Evolutionary conservation across 2,797 vertebrate genomes (phyloP), one percentile per base, ranked within the genome.

Genomic region (Alectoris magna): DNA sequence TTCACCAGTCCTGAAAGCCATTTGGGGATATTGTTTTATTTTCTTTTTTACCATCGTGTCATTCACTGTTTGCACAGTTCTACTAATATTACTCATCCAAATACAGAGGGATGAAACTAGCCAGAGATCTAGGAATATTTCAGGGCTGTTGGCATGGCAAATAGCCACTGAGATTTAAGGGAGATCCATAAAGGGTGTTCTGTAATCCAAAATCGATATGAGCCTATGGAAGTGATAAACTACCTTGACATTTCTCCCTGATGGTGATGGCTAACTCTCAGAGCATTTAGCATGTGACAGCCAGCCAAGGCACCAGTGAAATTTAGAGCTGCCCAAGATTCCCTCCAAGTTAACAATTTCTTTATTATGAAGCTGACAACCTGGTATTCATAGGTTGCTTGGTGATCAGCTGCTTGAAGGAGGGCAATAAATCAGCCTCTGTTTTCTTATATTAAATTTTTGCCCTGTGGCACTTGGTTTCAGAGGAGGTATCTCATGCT

Each of bases 1-100:
- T 95, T 95, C 76, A 79, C 75, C 62, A 93, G 75, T 73, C 64
- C 59, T 92, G 85, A 87, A 96, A 95, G 63, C 68, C 10, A 87
- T 77, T 81, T 89, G 79, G 16, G 39, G 46, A 69, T 77, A 90
- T 22, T 82, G 86, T 43, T 95, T 90, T 91, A 24, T 72, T 90
- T 88, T 75, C 18, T 44, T 56, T 84, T 80, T 77, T 73, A 38
- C n/a, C 38, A 41, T 87, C 48, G 11, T 92, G 63, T 93, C 80
- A 88, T 92, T 96, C 31, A 38, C n/a, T 82, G 56, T 64, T 58
- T 58, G 88, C 48, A 34, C 82, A 88, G 55, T 53, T 91, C 80
- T 83, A 88, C 76, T 60, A 91, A 27, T 73, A 10, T 87, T 68
- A 53, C 7, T 76, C 4, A 2, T 80, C 82, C 41, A 66, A 85